phyloP scores from a whole-genome alignment of 1,140 invertebrate species.

The Nasonia giraulti region DNA sequence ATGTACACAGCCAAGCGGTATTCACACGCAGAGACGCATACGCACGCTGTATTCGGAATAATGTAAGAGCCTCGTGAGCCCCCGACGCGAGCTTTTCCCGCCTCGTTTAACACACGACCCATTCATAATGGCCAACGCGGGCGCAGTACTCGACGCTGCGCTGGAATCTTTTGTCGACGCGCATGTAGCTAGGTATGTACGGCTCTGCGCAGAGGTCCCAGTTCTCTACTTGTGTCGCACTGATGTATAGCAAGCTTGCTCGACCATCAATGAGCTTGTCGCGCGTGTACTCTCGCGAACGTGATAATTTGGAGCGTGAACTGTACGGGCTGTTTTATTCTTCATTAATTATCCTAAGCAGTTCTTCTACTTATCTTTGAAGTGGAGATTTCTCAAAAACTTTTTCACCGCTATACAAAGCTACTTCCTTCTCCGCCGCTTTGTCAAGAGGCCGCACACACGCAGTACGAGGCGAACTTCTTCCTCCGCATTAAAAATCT shows the following conservation, averaged over 20 bases:
- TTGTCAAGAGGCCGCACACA: background rate
- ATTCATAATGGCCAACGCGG: conserved; percentile 23
- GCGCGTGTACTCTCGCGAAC: no score
- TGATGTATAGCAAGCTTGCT: background rate
- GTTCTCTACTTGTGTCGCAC: no score
- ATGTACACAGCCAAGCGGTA: background rate
- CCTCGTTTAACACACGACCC: conserved; percentile 22
- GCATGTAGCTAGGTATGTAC: background rate
- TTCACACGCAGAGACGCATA: background rate
- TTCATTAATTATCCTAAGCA: background rate
- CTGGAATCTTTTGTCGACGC: conserved; percentile 28
- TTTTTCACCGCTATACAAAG: background rate
- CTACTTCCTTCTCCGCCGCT: background rate
- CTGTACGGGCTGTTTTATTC: no score
- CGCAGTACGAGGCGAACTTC: background rate
- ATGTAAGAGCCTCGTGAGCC: conserved; percentile 32
- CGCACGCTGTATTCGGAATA: conserved; percentile 9
- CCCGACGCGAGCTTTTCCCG: conserved; percentile 37
- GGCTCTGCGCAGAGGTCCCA: background rate
- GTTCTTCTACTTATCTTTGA: background rate
- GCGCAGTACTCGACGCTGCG: background rate
- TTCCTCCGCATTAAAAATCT: background rate
- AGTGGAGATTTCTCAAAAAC: background rate
- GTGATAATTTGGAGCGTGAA: no score
- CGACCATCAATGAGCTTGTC: background rate